Evolutionary conservation across 2,113 vertebrate genomes (phyloP), one percentile per base, ranked within the genome.

Genomic region (Lanius collurio): DNA sequence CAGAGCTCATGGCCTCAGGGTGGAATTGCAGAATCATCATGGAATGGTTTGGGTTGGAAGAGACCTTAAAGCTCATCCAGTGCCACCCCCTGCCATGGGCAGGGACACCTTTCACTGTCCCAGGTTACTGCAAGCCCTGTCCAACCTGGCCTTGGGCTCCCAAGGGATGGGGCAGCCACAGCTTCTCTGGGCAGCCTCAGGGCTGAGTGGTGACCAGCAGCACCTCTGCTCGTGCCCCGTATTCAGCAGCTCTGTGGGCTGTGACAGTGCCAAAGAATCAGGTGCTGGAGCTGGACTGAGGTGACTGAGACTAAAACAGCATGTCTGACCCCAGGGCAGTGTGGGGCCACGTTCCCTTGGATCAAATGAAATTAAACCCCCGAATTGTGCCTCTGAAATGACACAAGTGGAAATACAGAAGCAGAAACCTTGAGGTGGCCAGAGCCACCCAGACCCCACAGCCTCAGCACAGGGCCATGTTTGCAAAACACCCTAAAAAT

Each of bases 281-380:
- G 33, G 26, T 10, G 50, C 13, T 0, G 1, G 46, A 80, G 85
- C 63, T 17, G 47, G 19, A 11, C 3, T 0, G 5, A 41, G 53
- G 39, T 37, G 24, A n/a, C 4, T 5, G 55, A 21, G 71, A 39
- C 50, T 65, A 39, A 31, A 56, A 28, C 28, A 13, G 65, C 46
- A 12, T 13, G 64, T 39, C 23, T n/a, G 50, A 14, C 15, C 26
- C 37, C 24, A 11, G 50, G 46, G 33, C 55, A 60, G 41, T 1
- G 1, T 1, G 3, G 16, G 50, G 24, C 24, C 0, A 0, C 1
- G 3, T 22, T 20, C 26, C 11, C 39, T 33, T 1, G 10, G 55
- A 42, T 83, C 56, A 39, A 47, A 9, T 27, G 22, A 17, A 33
- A 8, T n/a, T 10, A 41, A 76, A 19, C 4, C 9, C 50, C 67